Conservation (phyloP, 1,140 invertebrate species). For the Sycobia sp. region DNA sequence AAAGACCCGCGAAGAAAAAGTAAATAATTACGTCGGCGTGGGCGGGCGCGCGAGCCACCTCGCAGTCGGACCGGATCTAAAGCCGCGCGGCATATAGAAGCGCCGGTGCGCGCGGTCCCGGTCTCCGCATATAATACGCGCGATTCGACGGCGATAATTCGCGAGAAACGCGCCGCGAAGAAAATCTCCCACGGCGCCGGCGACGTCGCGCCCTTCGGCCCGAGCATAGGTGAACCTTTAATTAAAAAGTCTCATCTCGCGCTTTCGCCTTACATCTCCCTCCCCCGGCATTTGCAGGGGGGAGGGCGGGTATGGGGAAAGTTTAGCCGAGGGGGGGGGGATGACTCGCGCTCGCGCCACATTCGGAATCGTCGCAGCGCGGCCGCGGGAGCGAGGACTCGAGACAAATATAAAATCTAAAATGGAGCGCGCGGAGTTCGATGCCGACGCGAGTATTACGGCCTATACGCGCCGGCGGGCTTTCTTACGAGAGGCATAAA, state of each 20-base stretch:
- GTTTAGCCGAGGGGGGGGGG: too few relatives aligned
- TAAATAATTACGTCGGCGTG: slow-evolving; percentile 48
- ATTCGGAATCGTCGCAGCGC: too few relatives aligned
- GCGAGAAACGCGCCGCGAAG: slow-evolving; percentile 2
- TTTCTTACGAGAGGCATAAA: slow-evolving; percentile 51
- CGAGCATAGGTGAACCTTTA: slow-evolving; percentile 24
- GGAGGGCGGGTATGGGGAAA: too few relatives aligned
- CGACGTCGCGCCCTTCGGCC: slow-evolving; percentile 15
- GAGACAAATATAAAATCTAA: too few relatives aligned
- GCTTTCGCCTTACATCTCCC: background rate
- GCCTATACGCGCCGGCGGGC: slow-evolving; percentile 19
- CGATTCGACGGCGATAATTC: slow-evolving; percentile 27
- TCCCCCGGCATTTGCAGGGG: background rate
- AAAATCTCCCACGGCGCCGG: background rate
- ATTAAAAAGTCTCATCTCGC: slow-evolving; percentile 21
- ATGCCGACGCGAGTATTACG: slow-evolving; percentile 31
- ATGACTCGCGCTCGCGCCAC: too few relatives aligned
- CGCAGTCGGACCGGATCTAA: slow-evolving; percentile 41
- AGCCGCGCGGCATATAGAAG: slow-evolving; percentile 28
- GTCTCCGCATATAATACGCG: too few relatives aligned
- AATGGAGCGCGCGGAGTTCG: slow-evolving; percentile 32
- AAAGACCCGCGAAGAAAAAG: slow-evolving; percentile 38
- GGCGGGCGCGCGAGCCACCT: slow-evolving; percentile 26
- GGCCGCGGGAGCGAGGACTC: background rate
- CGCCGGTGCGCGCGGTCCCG: background rate